Evolutionary conservation across 2,888 invertebrate species (phyloP).

Genomic region (Diarsia brunnea): DNA sequence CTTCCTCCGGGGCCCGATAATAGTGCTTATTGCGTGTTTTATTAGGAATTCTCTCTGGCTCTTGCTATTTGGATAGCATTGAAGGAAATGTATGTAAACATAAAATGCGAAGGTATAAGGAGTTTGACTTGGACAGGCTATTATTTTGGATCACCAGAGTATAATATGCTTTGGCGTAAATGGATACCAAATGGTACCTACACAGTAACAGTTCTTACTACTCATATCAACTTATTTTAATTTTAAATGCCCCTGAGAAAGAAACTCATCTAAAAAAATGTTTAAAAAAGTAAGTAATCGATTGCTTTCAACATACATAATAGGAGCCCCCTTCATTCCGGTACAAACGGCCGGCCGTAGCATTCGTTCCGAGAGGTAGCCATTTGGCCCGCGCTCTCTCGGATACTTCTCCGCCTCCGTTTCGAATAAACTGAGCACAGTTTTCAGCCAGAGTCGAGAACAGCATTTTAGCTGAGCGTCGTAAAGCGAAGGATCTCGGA

Average conservation of each 20-base stretch:
- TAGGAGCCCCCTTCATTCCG: conserved; percentile 78
- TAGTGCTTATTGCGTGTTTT: conserved; percentile 78
- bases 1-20: conserved; percentile 86
- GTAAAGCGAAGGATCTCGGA: conserved; percentile 85
- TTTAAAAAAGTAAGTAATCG: neutral
- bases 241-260: neutral
- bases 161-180: too few relatives aligned
- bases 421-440: conserved; percentile 86
- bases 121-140: neutral
- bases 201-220: neutral
- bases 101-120: neutral
- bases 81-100: conserved; percentile 17
- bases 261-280: neutral
- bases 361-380: conserved; percentile 85
- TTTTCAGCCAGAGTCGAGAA: conserved; percentile 85
- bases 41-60: conserved; percentile 69
- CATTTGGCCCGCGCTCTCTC: conserved; percentile 85
- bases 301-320: conserved; percentile 74
- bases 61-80: conserved; percentile 53
- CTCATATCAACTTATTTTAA: neutral
- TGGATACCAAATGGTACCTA: too few relatives aligned
- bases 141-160: too few relatives aligned
- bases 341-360: conserved; percentile 85
- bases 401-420: conserved; percentile 84
- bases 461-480: conserved; percentile 87